These are phyloP conservation scores for Vireo altiloquus DNA, from an alignment of 2,113 vertebrate species.

Conservation along the genomic window DNA sequence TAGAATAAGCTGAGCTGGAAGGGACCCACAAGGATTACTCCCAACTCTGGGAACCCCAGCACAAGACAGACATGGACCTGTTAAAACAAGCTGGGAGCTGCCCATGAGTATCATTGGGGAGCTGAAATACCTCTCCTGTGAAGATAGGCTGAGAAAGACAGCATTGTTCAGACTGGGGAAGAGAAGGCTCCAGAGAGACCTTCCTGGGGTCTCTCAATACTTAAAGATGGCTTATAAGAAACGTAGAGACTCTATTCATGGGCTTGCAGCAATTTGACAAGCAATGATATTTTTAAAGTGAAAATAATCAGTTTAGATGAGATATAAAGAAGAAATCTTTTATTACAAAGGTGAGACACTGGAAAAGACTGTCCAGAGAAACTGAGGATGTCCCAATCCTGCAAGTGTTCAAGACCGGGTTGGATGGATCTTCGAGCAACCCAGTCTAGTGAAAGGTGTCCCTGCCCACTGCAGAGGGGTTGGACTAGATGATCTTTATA, in stretches of 20 bases:
- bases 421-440: not conserved
- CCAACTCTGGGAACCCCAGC: not conserved
- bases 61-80: not conserved
- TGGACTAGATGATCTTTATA: not conserved
- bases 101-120: accelerated
- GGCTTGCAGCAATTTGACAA: not conserved
- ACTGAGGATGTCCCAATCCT: accelerated
- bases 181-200: not conserved
- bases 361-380: not conserved
- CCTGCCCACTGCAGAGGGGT: not conserved
- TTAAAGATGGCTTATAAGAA: not conserved
- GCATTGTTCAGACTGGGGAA: not conserved
- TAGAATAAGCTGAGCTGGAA: not conserved
- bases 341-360: not conserved
- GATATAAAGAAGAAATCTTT: not conserved
- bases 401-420: not conserved
- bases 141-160: not conserved
- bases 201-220: not conserved
- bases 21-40: not conserved
- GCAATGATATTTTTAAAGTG: not conserved
- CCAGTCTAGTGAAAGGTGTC: not conserved
- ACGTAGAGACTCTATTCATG: not conserved
- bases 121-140: not conserved
- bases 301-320: not conserved
- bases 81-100: not conserved